Conservation (phyloP, 2,888 invertebrate genomes). For the Scaptomyza polygonia region DNA sequence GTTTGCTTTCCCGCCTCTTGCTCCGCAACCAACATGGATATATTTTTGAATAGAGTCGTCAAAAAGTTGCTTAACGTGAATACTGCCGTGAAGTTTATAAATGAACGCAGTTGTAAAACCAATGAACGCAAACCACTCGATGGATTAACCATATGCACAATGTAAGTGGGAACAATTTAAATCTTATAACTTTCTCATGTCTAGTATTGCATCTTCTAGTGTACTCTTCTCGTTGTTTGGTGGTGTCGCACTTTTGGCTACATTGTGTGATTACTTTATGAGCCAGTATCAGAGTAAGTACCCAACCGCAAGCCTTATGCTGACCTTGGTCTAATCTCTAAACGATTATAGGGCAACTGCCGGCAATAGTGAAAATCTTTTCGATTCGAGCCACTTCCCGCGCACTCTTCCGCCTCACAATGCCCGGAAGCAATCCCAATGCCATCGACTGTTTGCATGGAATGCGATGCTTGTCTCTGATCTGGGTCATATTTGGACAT, state of each 20-base stretch:
- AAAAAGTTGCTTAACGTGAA: conserved; percentile 18
- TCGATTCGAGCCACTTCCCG: conserved; percentile 64
- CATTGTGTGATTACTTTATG: conserved; percentile 59
- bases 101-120: conserved; percentile 5
- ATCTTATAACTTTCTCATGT: background rate
- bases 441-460: conserved; percentile 82
- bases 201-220: conserved; percentile 17
- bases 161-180: conserved; percentile 49
- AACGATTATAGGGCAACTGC: conserved; percentile 15
- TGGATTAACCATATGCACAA: conserved; percentile 65
- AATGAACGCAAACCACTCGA: conserved; percentile 35
- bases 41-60: conserved; percentile 40
- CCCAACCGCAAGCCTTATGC: accelerated
- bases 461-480: conserved; percentile 81
- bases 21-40: conserved; percentile 44
- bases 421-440: conserved; percentile 48
- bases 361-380: conserved; percentile 56
- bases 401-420: conserved; percentile 42
- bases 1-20: conserved; percentile 74
- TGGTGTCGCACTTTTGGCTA: conserved; percentile 45
- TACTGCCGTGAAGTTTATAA: conserved; percentile 19
- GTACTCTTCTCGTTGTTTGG: conserved; percentile 39
- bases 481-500: conserved; percentile 83
- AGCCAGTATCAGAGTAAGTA: conserved; percentile 40
- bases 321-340: background rate